A percentile compares a stretch with the other conserved stretches of the same genome.
Conservation (phyloP, 53 echinoderm and acorn worm genomes). For the Hippasteria phrygiana region DNA sequence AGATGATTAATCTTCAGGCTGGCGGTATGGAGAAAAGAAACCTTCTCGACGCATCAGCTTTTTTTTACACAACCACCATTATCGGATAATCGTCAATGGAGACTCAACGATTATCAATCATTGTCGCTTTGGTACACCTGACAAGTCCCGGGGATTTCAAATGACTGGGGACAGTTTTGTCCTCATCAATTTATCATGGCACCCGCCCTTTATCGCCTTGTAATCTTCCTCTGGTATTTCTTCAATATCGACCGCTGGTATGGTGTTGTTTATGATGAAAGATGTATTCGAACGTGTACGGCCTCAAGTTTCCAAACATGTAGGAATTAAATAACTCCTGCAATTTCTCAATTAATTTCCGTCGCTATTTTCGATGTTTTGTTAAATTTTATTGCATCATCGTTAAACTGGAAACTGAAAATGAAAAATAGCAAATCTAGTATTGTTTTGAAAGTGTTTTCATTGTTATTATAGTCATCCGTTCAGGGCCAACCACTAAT, state of each 20-base stretch:
- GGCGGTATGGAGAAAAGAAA: background rate
- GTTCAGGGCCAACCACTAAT: no score
- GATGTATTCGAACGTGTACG: background rate
- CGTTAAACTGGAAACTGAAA: no score
- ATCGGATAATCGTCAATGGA: background rate
- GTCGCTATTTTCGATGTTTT: background rate
- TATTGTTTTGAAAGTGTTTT: no score
- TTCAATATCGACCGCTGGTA: background rate
- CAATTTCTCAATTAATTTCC: background rate
- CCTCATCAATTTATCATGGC: background rate
- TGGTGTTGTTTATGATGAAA: background rate
- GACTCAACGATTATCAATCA: background rate
- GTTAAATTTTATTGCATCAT: no score
- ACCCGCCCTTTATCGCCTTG: background rate
- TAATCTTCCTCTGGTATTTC: background rate
- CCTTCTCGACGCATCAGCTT: background rate
- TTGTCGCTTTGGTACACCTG: background rate
- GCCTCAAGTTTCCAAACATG: background rate
- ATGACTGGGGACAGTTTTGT: background rate
- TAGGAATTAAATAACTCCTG: background rate
- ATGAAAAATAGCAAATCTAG: no score
- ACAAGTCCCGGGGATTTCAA: background rate
- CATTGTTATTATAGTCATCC: no score
- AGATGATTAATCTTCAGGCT: background rate
- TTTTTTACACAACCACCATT: background rate